Conservation (phyloP, 2,113 vertebrate genomes). For the Catharus fuscescens region DNA sequence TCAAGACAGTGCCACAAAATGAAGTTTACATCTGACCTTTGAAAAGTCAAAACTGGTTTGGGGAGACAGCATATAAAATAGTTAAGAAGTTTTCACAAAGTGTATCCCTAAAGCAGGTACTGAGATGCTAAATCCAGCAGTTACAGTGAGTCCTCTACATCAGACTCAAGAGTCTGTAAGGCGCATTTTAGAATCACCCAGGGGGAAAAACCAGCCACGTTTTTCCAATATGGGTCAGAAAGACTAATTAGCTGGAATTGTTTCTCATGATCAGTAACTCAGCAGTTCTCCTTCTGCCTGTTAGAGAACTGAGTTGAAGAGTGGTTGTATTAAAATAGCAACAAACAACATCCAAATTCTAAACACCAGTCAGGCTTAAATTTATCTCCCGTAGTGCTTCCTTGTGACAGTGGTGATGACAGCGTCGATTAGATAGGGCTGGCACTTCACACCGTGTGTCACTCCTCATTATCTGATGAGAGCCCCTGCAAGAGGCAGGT, state of each 20-base stretch:
- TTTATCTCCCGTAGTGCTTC: constrained; percentile 25
- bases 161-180: not conserved
- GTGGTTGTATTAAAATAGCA: constrained; percentile 39
- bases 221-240: not conserved
- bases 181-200: not conserved
- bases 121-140: not conserved
- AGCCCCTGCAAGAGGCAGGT: constrained; percentile 33
- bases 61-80: not conserved
- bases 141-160: not conserved
- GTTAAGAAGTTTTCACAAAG: not conserved
- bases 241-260: constrained; percentile 17
- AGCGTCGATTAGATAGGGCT: constrained; percentile 31
- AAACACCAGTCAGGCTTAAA: constrained; percentile 29
- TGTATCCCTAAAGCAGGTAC: not conserved
- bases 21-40: not conserved
- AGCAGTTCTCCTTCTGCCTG: constrained; percentile 18
- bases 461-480: constrained; percentile 8
- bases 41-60: constrained; percentile 46
- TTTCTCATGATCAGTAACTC: constrained; percentile 36
- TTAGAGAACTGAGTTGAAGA: constrained; percentile 3
- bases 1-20: constrained; percentile 15
- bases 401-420: constrained; percentile 36
- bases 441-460: constrained; percentile 19
- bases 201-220: not conserved
- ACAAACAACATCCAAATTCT: constrained; percentile 35